These are phyloP conservation scores for Caenorhabditis wallacei DNA, from an alignment of 2,888 invertebrate genomes.

Conservation along the genomic window DNA sequence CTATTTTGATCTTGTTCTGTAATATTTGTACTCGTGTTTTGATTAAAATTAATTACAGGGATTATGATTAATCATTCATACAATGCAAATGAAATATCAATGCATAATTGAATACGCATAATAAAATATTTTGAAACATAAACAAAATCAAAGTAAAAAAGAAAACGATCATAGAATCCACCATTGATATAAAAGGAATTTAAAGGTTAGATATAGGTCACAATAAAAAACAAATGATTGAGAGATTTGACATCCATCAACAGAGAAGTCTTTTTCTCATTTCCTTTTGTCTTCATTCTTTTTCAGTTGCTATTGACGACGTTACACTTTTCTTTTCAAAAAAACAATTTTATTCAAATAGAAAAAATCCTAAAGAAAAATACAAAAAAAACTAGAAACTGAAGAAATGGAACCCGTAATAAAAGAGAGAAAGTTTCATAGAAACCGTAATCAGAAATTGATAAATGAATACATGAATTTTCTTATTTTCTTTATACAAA, in stretches of 20 bases:
- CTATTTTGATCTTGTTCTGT: constrained; percentile 20
- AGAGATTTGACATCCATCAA: neutral
- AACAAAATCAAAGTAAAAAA: neutral
- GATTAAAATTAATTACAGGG: no score
- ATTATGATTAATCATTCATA: no score
- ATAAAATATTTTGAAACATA: neutral
- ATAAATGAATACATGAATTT: no score
- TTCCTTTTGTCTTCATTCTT: neutral
- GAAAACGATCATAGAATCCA: neutral
- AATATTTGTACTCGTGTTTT: neutral
- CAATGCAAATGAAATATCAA: no score
- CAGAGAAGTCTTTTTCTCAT: neutral
- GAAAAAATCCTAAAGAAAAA: no score
- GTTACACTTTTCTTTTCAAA: neutral
- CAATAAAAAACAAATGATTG: no score
- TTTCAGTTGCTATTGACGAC: constrained; percentile 9
- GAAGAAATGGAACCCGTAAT: neutral
- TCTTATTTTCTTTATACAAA: constrained; percentile 10
- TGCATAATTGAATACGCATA: no score
- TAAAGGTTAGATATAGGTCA: no score
- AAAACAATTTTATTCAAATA: constrained; percentile 1
- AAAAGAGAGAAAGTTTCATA: neutral
- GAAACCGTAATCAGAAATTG: neutral
- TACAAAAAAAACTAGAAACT: neutral
- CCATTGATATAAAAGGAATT: no score